A percentile compares a stretch with the other conserved stretches of the same genome.
These are phyloP conservation scores for Parazoanthus darwini DNA, from an alignment of 92 coral and sea anemone species.

Conservation along the genomic window DNA sequence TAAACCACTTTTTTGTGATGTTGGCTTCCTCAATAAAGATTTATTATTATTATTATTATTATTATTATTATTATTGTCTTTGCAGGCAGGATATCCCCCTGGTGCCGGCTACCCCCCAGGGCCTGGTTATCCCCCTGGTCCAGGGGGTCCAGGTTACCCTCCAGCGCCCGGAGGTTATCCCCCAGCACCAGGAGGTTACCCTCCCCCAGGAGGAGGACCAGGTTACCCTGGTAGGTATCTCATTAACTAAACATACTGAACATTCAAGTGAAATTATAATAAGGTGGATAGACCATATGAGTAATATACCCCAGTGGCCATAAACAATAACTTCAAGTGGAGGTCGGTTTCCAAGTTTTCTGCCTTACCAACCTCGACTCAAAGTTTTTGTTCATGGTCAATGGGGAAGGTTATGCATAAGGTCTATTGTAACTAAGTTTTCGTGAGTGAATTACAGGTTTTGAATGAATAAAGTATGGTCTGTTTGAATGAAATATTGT, in stretches of 20 bases:
- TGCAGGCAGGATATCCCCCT: slow-evolving; percentile 63
- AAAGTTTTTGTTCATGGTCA: no score
- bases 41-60: no score
- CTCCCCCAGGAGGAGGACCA: slow-evolving; percentile 72
- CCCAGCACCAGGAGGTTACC: slow-evolving; percentile 72
- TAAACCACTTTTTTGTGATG: no score
- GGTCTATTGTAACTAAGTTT: neutral
- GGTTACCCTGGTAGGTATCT: slow-evolving; percentile 10
- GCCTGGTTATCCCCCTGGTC: slow-evolving; percentile 73
- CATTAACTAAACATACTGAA: neutral
- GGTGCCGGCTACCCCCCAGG: slow-evolving; percentile 56
- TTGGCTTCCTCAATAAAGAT: no score
- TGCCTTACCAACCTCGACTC: no score
- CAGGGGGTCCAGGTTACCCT: slow-evolving; percentile 62
- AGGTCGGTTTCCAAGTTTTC: no score
- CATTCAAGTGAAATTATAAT: neutral
- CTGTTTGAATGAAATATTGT: no score
- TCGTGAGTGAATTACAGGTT: neutral
- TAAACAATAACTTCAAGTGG: no score
- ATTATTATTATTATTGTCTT: neutral
- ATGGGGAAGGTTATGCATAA: no score
- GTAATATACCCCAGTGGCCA: no score
- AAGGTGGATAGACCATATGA: no score
- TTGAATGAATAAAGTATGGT: neutral
- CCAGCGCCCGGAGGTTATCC: slow-evolving; percentile 73